phyloP scores from a whole-genome alignment of 2,113 vertebrate genomes.

The Tupaia chinensis region DNA sequence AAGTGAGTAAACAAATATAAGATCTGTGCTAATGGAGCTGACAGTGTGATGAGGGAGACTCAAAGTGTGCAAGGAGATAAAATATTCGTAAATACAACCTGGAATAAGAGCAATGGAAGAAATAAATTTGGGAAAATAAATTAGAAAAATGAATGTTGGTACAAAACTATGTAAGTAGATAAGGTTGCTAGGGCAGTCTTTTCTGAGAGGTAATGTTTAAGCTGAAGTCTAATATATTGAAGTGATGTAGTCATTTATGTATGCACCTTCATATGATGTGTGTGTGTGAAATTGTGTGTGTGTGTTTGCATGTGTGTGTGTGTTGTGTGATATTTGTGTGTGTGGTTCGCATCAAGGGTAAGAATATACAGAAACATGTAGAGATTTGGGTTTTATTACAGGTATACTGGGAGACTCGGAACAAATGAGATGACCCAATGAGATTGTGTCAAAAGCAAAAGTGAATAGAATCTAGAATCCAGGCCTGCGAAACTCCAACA shows the following conservation, averaged over 20 bases:
- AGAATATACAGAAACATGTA: background rate
- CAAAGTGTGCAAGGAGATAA: background rate
- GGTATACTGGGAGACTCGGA: background rate
- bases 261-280: background rate
- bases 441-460: slow-evolving; percentile 22
- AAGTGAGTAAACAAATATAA: background rate
- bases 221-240: background rate
- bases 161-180: background rate
- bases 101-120: background rate
- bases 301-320: rapidly evolving
- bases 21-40: background rate
- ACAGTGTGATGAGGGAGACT: background rate
- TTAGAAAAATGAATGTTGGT: background rate
- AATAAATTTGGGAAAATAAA: background rate
- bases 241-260: background rate
- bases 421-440: background rate
- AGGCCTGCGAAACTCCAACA: background rate
- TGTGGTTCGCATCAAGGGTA: background rate
- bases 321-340: background rate
- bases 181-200: background rate
- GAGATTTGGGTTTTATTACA: background rate
- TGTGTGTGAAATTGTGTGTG: too few relatives aligned
- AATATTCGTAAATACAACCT: background rate
- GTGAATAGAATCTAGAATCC: background rate
- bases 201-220: background rate